Evolutionary conservation across 2,797 vertebrate species (phyloP).

Genomic region (Myotis findleyi): DNA sequence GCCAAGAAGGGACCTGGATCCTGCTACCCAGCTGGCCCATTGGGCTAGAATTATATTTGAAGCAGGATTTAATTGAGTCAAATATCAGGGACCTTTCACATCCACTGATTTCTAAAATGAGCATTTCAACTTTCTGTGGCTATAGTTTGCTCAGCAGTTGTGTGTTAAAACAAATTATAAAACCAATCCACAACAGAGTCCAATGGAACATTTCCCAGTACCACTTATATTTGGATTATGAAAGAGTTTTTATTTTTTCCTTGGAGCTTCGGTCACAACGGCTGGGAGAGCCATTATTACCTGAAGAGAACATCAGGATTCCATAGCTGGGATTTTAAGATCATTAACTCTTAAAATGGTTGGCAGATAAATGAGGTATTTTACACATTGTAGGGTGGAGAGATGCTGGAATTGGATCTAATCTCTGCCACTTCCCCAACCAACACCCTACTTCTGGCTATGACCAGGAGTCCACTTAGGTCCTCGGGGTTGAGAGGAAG

Average conservation of each 20-base stretch:
- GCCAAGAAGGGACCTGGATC: background rate
- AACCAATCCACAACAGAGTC: background rate
- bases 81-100: conserved; percentile 12
- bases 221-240: background rate
- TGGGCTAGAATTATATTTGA: background rate
- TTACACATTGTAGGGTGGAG: background rate
- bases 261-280: background rate
- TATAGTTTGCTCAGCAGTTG: background rate
- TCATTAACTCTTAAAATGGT: background rate
- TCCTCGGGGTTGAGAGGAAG: background rate
- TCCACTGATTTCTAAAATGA: conserved; percentile 33
- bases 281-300: background rate
- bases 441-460: background rate
- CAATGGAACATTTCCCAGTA: background rate
- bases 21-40: background rate
- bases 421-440: background rate
- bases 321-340: background rate
- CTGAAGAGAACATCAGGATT: background rate
- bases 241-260: conserved; percentile 19
- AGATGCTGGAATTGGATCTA: background rate
- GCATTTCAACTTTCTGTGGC: background rate
- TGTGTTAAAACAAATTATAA: background rate
- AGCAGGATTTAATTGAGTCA: background rate
- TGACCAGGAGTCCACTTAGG: background rate
- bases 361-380: background rate